A percentile compares a stretch with the other conserved stretches of the same genome.
Conservation (phyloP, 2,797 vertebrate species). For the Semotilus atromaculatus region DNA sequence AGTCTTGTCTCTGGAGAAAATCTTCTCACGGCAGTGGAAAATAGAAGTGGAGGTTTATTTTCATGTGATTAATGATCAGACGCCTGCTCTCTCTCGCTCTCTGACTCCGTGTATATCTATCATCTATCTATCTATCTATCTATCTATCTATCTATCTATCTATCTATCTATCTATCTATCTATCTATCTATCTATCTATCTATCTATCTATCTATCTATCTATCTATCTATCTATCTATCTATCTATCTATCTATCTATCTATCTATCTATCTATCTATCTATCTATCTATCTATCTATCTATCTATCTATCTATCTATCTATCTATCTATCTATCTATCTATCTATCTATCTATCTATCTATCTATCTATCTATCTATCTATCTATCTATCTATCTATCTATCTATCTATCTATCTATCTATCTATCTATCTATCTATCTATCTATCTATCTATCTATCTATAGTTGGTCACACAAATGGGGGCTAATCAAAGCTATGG, state of each 20-base stretch:
- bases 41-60: constrained; percentile 57
- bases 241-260: constrained; percentile 27
- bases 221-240: constrained; percentile 41
- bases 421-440: constrained; percentile 32
- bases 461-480: not conserved
- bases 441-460: constrained; percentile 26
- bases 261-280: not conserved
- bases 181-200: constrained; percentile 30
- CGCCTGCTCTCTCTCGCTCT: not conserved
- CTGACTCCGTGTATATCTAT: constrained; percentile 13
- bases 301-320: too few species aligned
- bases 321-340: too few species aligned
- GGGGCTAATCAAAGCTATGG: not conserved
- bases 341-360: too few species aligned
- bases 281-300: too few species aligned
- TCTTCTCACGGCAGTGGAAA: constrained; percentile 58
- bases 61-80: constrained; percentile 60
- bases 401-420: too few species aligned
- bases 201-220: constrained; percentile 35
- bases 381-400: too few species aligned
- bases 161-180: constrained; percentile 33
- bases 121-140: constrained; percentile 36
- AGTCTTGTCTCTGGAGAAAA: constrained; percentile 57
- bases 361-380: too few species aligned
- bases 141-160: too few species aligned